phyloP scores from a whole-genome alignment of 2,797 vertebrate genomes.

The Crypturellus tataupa region DNA sequence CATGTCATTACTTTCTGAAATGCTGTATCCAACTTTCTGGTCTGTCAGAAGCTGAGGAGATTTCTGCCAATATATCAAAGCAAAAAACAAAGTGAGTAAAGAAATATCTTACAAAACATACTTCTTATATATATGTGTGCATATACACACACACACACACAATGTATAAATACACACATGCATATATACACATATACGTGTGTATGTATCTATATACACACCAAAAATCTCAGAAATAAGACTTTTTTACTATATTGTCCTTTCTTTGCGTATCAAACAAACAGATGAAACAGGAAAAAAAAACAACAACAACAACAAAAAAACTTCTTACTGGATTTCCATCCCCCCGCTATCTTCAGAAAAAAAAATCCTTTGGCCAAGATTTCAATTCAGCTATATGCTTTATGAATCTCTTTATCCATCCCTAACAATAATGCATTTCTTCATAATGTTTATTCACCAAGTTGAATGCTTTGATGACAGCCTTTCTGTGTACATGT shows the following conservation, averaged over 20 bases:
- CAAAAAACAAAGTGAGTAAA: background rate
- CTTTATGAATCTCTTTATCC: background rate
- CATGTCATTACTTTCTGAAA: background rate
- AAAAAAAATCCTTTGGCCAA: background rate
- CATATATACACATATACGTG: no score
- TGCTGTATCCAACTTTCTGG: background rate
- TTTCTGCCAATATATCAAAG: conserved; percentile 47
- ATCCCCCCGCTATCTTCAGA: background rate
- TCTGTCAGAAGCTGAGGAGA: background rate
- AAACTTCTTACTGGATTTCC: background rate
- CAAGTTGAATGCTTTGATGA: background rate
- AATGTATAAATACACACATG: no score
- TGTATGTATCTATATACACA: no score
- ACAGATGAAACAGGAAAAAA: background rate
- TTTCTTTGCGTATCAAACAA: background rate
- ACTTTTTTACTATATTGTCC: background rate
- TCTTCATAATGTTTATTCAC: background rate
- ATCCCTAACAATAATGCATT: background rate
- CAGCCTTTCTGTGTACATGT: background rate
- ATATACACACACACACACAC: no score
- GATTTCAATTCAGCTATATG: background rate
- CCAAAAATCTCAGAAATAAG: background rate
- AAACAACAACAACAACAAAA: background rate
- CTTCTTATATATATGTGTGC: background rate
- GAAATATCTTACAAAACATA: background rate